A percentile compares a stretch with the other conserved stretches of the same genome.
phyloP scores from a whole-genome alignment of 1,140 invertebrate species.

The Dryas iulia region DNA sequence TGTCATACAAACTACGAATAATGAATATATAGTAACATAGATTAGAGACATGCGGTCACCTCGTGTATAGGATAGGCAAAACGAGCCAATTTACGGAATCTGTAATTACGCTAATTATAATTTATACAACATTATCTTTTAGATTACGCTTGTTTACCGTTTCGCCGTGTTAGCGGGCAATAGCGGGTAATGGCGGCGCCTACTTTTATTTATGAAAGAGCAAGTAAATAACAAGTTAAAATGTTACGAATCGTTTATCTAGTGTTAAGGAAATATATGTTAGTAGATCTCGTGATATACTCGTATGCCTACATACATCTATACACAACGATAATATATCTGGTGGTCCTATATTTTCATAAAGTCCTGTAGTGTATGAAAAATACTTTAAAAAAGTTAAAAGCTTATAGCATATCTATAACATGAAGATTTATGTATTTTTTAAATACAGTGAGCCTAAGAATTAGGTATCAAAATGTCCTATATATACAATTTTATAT shows the following conservation, averaged over 20 bases:
- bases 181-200: constrained; percentile 3
- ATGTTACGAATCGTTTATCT: neutral
- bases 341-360: too few species aligned
- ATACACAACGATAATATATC: too few species aligned
- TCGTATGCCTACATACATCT: too few species aligned
- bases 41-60: neutral
- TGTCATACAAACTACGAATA: neutral
- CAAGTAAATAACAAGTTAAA: neutral
- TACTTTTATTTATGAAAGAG: neutral
- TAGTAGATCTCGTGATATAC: too few species aligned
- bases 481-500: too few species aligned
- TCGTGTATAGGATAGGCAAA: constrained; percentile 6
- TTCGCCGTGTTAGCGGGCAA: constrained; percentile 11
- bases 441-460: too few species aligned
- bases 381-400: too few species aligned
- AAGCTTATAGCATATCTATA: too few species aligned
- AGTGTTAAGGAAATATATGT: neutral
- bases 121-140: constrained; percentile 15
- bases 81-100: constrained; percentile 4
- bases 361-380: too few species aligned
- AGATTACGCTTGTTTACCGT: constrained; percentile 10
- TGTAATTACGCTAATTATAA: constrained; percentile 10
- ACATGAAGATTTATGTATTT: too few species aligned
- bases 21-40: neutral
- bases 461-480: too few species aligned